Conservation (phyloP, 2,113 vertebrate species). For the Gila orcuttii region DNA sequence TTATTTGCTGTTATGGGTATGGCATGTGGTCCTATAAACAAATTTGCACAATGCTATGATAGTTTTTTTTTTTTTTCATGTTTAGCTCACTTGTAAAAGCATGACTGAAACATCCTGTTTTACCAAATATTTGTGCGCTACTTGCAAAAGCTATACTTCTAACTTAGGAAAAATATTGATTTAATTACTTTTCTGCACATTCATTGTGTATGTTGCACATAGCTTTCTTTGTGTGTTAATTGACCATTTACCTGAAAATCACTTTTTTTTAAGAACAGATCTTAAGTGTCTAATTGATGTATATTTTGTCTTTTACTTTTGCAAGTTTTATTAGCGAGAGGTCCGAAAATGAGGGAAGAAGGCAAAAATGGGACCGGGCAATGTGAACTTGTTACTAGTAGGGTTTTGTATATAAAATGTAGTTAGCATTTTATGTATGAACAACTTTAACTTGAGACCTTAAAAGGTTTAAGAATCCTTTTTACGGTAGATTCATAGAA, state of each 20-base stretch:
- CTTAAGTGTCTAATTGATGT: background rate
- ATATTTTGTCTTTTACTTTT: background rate
- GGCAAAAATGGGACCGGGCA: background rate
- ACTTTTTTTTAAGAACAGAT: constrained; percentile 31
- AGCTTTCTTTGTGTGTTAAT: background rate
- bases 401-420: background rate
- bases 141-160: constrained; percentile 21
- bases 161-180: background rate
- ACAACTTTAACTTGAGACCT: background rate
- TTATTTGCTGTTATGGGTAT: constrained; percentile 5
- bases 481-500: background rate
- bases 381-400: background rate
- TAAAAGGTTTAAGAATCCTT: background rate
- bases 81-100: background rate
- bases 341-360: background rate
- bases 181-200: background rate
- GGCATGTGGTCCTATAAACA: constrained; percentile 16
- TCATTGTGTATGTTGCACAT: background rate
- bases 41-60: background rate
- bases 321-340: background rate
- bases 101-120: constrained; percentile 21
- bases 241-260: constrained; percentile 43
- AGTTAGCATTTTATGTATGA: background rate
- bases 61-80: constrained; percentile 13
- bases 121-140: constrained; percentile 19